A percentile compares a stretch with the other conserved stretches of the same genome.
Evolutionary conservation across 2,797 vertebrate species (phyloP).

Genomic region (Pipistrellus kuhlii): DNA sequence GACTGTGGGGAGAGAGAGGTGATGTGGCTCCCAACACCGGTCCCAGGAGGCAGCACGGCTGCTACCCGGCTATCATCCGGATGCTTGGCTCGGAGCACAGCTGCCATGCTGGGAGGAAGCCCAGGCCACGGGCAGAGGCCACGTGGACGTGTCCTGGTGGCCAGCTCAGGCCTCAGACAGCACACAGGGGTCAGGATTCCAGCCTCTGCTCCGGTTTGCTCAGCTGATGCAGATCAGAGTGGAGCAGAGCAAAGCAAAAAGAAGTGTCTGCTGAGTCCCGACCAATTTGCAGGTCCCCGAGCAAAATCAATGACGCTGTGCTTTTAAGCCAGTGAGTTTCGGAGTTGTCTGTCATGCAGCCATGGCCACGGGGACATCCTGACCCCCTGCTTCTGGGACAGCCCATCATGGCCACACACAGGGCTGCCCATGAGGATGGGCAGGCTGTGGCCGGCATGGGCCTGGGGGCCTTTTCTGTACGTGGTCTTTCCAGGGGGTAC

Average conservation of each 20-base stretch:
- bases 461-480: neutral
- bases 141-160: neutral
- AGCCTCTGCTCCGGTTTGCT: neutral
- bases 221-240: neutral
- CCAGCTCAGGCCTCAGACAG: neutral
- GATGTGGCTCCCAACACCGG: neutral
- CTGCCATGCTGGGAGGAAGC: neutral
- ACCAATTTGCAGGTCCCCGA: neutral
- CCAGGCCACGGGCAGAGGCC: fast-evolving
- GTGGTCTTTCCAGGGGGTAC: neutral
- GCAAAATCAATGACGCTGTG: neutral
- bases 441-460: neutral
- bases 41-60: neutral
- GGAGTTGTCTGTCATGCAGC: neutral
- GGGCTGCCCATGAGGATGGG: neutral
- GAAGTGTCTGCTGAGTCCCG: neutral
- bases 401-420: no score
- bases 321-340: neutral
- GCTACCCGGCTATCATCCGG: neutral
- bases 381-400: neutral
- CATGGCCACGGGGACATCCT: neutral
- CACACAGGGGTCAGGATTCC: fast-evolving
- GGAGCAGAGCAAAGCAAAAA: neutral
- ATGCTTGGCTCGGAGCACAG: neutral
- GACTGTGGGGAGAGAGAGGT: neutral